Evolutionary conservation across 1,140 invertebrate genomes (phyloP), one percentile per base, ranked within the genome.

Genomic region (Bombus difficillimus): DNA sequence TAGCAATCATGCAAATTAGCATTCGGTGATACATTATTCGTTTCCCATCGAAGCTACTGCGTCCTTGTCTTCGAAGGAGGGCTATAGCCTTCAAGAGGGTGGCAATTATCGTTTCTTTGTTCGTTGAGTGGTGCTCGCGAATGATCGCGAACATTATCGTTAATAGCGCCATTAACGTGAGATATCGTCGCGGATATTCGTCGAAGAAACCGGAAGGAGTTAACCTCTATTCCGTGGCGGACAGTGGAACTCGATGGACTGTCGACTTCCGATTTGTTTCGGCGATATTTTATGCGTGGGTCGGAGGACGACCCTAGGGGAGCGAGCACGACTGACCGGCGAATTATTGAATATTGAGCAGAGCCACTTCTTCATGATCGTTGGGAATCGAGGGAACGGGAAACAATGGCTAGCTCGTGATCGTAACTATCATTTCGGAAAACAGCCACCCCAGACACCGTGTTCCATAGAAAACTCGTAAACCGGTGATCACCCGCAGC

Each of bases 261-360:
- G 81, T 53, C 86, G 72, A 73, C 87, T 92, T 90, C 90, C 91
- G 92, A 93, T 94, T 93, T 89, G 92, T 90, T 91, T 92, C 92
- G 90, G 92, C 87, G 82, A 89, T 90, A 92, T 91, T 93, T 93
- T 91, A 93, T 90, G 64, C 75, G 79, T 66, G 80, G 83, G 81
- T 86, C 85, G 62, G 18, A 13, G n/a, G 83, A 83, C 71, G 84
- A 85, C 86, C 82, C 66, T 32, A 34, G 81, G 25, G 62, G 72
- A 47, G 34, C 34, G 69, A n/a, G 77, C 53, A 73, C 86, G 83
- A 62, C 37, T 68, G 74, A 37, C 43, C 80, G 72, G 59, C 79
- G 91, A 91, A 92, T 92, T 93, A 93, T 92, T 92, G 93, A 93
- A 93, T 93, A 93, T 93, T 86, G 90, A 94, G 83, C 82, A 89